phyloP scores from a whole-genome alignment of 2,888 invertebrate species.

The Mythimna lalbum region DNA sequence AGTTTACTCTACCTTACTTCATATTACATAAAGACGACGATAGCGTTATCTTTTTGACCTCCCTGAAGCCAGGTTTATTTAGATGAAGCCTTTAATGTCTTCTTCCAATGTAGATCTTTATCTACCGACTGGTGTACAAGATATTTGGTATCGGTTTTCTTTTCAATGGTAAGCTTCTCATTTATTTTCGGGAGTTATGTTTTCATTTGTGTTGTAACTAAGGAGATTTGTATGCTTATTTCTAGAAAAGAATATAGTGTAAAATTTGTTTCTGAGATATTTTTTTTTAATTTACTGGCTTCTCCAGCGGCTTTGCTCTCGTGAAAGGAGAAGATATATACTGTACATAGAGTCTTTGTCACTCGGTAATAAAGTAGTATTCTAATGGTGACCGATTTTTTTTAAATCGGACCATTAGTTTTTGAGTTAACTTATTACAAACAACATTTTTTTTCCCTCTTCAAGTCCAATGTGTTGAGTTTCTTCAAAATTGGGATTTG shows the following conservation, averaged over 20 bases:
- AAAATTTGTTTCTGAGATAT: neutral
- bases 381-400: no score
- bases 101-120: slow-evolving; percentile 51
- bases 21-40: slow-evolving; percentile 70
- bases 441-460: no score
- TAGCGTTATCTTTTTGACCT: slow-evolving; percentile 71
- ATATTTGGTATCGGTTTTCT: slow-evolving; percentile 29
- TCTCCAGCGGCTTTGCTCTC: no score
- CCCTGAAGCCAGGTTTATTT: slow-evolving; percentile 49
- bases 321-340: no score
- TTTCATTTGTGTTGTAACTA: slow-evolving; percentile 32
- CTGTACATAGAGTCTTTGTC: no score
- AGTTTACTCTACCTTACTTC: slow-evolving; percentile 72
- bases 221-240: slow-evolving; percentile 25
- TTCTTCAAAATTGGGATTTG: neutral
- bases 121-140: slow-evolving; percentile 27
- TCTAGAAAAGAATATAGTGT: neutral
- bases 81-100: slow-evolving; percentile 58
- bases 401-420: no score
- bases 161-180: slow-evolving; percentile 29
- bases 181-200: slow-evolving; percentile 39
- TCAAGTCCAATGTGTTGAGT: neutral
- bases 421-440: no score
- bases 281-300: neutral
- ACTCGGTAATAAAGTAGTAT: no score